Conservation (phyloP, 2,113 vertebrate genomes). For the Tragulus kanchil region DNA sequence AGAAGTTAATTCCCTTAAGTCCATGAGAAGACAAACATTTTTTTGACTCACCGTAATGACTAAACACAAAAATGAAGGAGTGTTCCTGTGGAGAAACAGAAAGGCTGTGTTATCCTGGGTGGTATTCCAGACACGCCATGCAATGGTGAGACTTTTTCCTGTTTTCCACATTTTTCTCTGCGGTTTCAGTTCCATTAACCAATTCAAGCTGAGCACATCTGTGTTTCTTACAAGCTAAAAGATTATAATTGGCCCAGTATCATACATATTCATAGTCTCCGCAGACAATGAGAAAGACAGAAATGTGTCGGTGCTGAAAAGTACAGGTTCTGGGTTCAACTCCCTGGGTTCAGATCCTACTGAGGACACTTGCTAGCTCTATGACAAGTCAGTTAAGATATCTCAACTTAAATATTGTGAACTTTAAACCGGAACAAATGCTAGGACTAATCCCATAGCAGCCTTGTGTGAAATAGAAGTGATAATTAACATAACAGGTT, state of each 20-base stretch:
- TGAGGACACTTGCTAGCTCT: fast-evolving
- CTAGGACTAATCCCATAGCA: background rate
- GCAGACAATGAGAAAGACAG: background rate
- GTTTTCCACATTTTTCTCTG: background rate
- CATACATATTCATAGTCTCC: background rate
- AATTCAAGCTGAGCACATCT: background rate
- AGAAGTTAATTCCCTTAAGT: background rate
- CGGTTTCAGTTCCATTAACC: background rate
- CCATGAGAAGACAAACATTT: background rate
- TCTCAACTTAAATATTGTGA: background rate
- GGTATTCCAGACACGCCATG: background rate
- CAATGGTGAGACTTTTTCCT: background rate
- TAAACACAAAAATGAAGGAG: background rate
- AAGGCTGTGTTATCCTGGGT: background rate
- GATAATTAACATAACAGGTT: background rate
- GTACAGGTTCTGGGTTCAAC: background rate
- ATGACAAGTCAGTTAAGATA: background rate
- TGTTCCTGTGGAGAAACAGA: fast-evolving
- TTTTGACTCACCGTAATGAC: background rate
- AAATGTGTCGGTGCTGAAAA: background rate
- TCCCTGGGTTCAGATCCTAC: background rate
- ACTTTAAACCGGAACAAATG: background rate
- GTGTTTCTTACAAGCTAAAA: background rate
- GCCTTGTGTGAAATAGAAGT: background rate
- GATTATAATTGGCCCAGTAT: too few species aligned